Conservation (phyloP, 2,797 vertebrate species). For the Sebastiscus albofasciatus region DNA sequence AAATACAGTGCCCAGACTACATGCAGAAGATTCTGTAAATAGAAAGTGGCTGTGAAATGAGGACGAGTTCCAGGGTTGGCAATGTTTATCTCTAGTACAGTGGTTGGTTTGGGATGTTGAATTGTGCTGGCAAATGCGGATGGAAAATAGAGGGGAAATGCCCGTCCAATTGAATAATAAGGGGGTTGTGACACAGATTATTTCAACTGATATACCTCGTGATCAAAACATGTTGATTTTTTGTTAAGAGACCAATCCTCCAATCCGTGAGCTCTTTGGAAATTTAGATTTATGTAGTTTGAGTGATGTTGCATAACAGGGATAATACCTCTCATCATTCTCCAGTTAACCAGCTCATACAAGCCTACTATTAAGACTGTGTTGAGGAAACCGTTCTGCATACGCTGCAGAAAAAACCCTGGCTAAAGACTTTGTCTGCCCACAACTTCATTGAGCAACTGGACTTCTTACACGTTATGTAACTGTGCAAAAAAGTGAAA, state of each 20-base stretch:
- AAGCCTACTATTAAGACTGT: conserved; percentile 55
- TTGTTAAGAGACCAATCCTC: conserved; percentile 25
- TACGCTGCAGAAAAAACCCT: conserved; percentile 49
- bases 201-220: conserved; percentile 32
- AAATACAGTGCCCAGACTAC: conserved; percentile 33
- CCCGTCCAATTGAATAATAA: conserved; percentile 46
- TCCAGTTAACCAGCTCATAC: conserved; percentile 49
- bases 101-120: conserved; percentile 56
- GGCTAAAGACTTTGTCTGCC: conserved; percentile 20
- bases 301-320: conserved; percentile 37
- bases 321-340: conserved; percentile 52
- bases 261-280: conserved; percentile 2
- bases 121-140: conserved; percentile 41
- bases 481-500: conserved; percentile 1
- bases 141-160: conserved; percentile 52
- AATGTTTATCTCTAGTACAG: conserved; percentile 56
- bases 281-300: conserved; percentile 32
- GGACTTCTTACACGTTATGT: background rate
- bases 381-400: conserved; percentile 49
- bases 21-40: conserved; percentile 46
- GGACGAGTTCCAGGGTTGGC: conserved; percentile 23
- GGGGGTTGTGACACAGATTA: conserved; percentile 33
- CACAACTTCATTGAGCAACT: conserved; percentile 20
- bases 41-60: conserved; percentile 44
- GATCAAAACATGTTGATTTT: conserved; percentile 37